A percentile compares a stretch with the other conserved stretches of the same genome.
Conservation (phyloP, 2,797 vertebrate genomes). For the Sebastes aleutianus region DNA sequence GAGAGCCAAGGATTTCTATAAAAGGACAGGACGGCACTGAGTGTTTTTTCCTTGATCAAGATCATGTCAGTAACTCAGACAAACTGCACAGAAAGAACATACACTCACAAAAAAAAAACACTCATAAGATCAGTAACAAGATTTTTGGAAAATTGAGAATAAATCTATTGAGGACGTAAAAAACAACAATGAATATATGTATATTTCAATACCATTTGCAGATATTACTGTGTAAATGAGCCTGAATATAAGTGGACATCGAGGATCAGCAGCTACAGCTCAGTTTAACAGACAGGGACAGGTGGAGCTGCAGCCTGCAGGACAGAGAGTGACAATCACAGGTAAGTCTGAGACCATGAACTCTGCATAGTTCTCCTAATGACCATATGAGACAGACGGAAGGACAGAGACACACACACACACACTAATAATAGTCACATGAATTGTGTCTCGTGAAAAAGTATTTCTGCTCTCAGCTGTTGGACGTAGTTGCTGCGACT, state of each 20-base stretch:
- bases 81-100: neutral
- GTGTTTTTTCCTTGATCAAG: neutral
- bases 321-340: neutral
- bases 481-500: neutral
- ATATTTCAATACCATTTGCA: neutral
- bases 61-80: neutral
- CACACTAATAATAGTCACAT: constrained; percentile 12
- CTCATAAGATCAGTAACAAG: too few species aligned
- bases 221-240: too few species aligned
- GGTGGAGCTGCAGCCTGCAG: neutral
- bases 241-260: neutral
- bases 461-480: neutral
- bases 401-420: neutral
- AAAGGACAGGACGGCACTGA: neutral
- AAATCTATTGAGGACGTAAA: neutral
- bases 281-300: constrained; percentile 5
- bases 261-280: neutral
- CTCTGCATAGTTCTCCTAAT: neutral
- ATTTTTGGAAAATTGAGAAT: too few species aligned
- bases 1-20: constrained; percentile 21
- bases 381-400: neutral
- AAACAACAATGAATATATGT: neutral
- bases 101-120: neutral
- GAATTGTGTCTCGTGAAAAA: constrained; percentile 5
- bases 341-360: neutral